A percentile compares a stretch with the other conserved stretches of the same genome.
Conservation (phyloP, 2,113 vertebrate species). For the Equus przewalskii region DNA sequence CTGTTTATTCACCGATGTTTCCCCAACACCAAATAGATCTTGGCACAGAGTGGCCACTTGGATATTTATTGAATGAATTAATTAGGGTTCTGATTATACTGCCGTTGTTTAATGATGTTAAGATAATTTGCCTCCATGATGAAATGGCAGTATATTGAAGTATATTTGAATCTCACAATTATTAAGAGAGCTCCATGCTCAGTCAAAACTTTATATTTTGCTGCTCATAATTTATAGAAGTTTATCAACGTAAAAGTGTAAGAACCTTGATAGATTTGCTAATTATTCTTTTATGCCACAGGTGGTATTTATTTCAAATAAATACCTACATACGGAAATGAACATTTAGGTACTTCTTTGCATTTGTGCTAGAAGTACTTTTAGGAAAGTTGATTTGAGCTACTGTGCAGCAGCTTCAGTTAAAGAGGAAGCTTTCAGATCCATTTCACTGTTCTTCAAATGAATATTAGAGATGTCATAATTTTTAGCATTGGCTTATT, state of each 20-base stretch:
- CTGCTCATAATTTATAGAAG: neutral
- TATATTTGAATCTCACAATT: conserved; percentile 46
- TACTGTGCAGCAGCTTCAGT: neutral
- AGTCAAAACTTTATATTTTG: conserved; percentile 17
- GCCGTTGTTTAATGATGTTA: conserved; percentile 41
- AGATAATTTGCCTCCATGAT: conserved; percentile 32
- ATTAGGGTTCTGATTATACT: neutral
- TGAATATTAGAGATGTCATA: neutral
- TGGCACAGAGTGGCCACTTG: neutral
- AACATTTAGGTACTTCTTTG: conserved; percentile 1
- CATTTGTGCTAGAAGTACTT: neutral
- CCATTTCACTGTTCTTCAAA: neutral
- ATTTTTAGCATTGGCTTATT: conserved; percentile 52
- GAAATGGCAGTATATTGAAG: conserved; percentile 1
- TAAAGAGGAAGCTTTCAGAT: conserved; percentile 39
- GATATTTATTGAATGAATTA: neutral
- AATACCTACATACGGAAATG: neutral
- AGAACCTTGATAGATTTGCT: neutral
- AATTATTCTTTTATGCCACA: conserved; percentile 40
- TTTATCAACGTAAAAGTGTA: neutral
- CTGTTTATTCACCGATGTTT: neutral
- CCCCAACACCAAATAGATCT: neutral
- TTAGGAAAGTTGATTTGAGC: neutral
- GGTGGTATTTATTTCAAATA: conserved; percentile 9
- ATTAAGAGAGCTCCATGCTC: neutral